Evolutionary conservation across 2,888 invertebrate genomes (phyloP), one percentile per base, ranked within the genome.

Genomic region (Apamea monoglypha): DNA sequence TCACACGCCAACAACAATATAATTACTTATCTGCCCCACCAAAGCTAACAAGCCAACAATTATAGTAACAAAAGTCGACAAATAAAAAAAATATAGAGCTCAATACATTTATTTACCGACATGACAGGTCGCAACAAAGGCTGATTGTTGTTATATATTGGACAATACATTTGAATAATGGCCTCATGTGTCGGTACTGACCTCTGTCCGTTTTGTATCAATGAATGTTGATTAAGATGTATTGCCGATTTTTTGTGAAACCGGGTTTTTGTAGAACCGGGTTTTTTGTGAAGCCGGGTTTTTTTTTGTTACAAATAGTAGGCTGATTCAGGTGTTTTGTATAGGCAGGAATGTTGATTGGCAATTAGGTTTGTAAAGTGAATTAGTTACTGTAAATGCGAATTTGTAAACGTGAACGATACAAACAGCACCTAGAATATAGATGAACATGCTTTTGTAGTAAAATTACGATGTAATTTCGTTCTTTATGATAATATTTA

Each of bases 151-250:
- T 78, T 71, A 64, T 64, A 70, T 69, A 74, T 61, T 67, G 74
- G 29, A 59, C 70, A 71, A 40, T 63, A 63, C 47, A 79, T 85
- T 82, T 86, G 83, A 86, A 82, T 82, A 86, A 86, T 82, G 74
- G 71, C 70, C 29, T 53, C 32, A 56, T 50, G 63, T 76, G 85
- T 56, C 50, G 69, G n/a, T 73, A 32, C 77, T 12, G 77, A 77
- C 81, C 81, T 61, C 64, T 40, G 53, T 74, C 50, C 76, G 18
- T 53, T 67, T 29, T 68, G 61, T 75, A 77, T 72, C 69, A 56
- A 85, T 85, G 74, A 77, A 77, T 75, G 77, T 72, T 85, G 74
- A 84, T 85, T 81, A 72, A 74, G 81, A 84, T 81, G 81, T 69
- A 66, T 73, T 53, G 44, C 50, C n/a, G 40, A 25, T 47, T 81